Evolutionary conservation across 2,797 vertebrate genomes (phyloP).

Genomic region (Stomatorhinus walkeri): DNA sequence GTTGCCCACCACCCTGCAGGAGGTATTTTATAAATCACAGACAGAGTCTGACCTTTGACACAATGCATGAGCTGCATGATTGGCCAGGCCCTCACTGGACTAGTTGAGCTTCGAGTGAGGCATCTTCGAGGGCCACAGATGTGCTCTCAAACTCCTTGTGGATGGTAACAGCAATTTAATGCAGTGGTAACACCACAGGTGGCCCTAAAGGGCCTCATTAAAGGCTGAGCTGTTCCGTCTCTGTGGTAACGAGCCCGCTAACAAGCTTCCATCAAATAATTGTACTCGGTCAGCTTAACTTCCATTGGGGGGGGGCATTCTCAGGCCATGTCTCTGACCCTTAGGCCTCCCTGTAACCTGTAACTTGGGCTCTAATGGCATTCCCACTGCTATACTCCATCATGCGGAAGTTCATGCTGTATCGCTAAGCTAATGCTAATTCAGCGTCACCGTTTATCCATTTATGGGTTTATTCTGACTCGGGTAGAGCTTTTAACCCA

Average conservation of each 20-base stretch:
- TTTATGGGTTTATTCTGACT: neutral
- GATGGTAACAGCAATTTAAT: neutral
- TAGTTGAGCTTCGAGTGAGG: neutral
- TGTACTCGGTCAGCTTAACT: neutral
- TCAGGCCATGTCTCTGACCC: neutral
- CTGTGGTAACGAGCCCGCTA: neutral
- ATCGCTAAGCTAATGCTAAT: neutral
- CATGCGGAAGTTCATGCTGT: neutral
- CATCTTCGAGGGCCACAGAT: neutral
- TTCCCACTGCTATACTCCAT: neutral
- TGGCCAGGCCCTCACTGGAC: neutral
- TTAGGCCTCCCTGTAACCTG: neutral
- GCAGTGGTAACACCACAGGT: neutral
- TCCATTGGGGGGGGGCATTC: neutral
- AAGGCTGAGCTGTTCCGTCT: neutral
- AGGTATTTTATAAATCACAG: neutral
- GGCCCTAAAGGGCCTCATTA: neutral
- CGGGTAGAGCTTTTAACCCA: neutral
- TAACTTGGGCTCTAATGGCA: neutral
- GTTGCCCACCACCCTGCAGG: neutral
- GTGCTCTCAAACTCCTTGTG: neutral
- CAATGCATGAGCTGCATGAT: neutral
- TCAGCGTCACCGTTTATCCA: neutral
- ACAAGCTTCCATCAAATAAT: neutral
- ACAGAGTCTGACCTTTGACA: neutral